These are phyloP conservation scores for Clivina fossor DNA, from an alignment of 2,888 invertebrate species.

Conservation along the genomic window DNA sequence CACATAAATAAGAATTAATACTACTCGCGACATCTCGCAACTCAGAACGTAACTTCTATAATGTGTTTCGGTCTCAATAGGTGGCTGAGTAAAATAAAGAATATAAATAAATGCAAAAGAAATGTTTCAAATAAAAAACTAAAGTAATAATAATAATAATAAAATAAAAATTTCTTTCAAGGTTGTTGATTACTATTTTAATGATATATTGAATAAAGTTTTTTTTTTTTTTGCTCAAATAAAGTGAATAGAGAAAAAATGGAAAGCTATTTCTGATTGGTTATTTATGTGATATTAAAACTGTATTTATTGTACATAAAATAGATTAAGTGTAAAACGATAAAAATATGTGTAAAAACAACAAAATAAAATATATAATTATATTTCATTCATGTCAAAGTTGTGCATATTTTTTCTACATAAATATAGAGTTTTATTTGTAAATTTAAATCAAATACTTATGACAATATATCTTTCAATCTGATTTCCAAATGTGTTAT, in stretches of 20 bases:
- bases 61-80: too few species aligned
- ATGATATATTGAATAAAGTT: neutral
- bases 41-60: too few species aligned
- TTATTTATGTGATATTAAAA: neutral
- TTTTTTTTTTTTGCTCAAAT: constrained; percentile 15
- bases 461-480: too few species aligned
- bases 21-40: constrained; percentile 18
- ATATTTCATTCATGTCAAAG: too few species aligned
- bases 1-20: neutral
- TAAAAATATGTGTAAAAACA: too few species aligned
- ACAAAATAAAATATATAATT: too few species aligned
- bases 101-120: neutral
- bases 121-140: constrained; percentile 18
- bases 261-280: constrained; percentile 15
- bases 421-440: too few species aligned
- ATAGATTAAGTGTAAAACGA: too few species aligned
- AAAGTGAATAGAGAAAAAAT: constrained; percentile 13
- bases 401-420: too few species aligned
- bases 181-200: constrained; percentile 10
- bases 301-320: too few species aligned
- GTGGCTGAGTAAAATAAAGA: neutral
- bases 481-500: too few species aligned
- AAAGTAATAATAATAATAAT: neutral
- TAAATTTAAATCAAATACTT: too few species aligned
- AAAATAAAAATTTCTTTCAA: constrained; percentile 1